These are phyloP conservation scores for Orycteropus afer DNA, from an alignment of 2,113 vertebrate genomes.

Conservation along the genomic window DNA sequence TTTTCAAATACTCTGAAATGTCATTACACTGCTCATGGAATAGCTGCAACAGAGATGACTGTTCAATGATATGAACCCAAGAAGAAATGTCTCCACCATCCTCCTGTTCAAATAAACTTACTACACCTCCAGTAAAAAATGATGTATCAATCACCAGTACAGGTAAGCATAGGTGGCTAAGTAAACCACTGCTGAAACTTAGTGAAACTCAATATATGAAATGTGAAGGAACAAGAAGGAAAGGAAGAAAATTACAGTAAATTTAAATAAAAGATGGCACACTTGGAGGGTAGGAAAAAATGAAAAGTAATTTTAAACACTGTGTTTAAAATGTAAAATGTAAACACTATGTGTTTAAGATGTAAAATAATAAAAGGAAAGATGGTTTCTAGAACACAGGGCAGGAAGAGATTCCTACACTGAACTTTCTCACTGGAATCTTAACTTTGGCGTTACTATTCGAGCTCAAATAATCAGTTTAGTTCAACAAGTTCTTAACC, in stretches of 20 bases:
- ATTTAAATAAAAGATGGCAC: conserved; percentile 16
- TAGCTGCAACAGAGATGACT: background rate
- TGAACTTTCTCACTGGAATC: background rate
- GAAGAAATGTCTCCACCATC: background rate
- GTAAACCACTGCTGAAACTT: accelerated
- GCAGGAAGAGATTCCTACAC: background rate
- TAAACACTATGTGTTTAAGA: conserved; percentile 8
- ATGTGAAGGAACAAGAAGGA: conserved; percentile 22
- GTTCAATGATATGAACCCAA: background rate
- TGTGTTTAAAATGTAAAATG: background rate
- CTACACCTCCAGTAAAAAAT: conserved; percentile 9
- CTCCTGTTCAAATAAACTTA: conserved; percentile 19
- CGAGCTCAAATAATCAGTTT: background rate
- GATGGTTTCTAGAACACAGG: background rate
- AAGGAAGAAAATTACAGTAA: conserved; percentile 4
- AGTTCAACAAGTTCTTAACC: background rate
- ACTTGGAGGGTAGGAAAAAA: background rate
- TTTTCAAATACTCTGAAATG: background rate
- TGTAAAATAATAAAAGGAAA: background rate
- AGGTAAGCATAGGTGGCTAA: background rate
- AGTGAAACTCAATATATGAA: conserved; percentile 11
- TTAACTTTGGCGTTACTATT: background rate
- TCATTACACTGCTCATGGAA: background rate
- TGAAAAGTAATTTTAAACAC: conserved; percentile 5
- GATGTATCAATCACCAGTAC: background rate